A percentile compares a stretch with the other conserved stretches of the same genome.
phyloP scores from a whole-genome alignment of 23 tunicate genomes.

The Trididemnum miniatum region DNA sequence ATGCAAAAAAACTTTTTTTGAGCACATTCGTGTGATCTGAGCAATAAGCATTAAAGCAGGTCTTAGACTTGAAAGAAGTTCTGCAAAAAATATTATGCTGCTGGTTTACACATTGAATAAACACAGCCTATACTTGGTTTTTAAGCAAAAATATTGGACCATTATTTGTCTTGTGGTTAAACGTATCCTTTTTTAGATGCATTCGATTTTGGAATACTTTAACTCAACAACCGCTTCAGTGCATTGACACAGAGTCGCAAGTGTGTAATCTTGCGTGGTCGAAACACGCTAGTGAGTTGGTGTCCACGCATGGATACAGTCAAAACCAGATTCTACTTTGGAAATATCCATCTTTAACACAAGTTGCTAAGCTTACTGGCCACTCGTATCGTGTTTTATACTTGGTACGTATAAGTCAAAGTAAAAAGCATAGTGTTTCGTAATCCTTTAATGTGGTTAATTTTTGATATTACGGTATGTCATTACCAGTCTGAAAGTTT shows the following conservation, averaged over 20 bases:
- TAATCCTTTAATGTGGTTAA: too few relatives aligned
- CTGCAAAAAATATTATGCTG: background rate
- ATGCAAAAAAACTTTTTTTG: too few relatives aligned
- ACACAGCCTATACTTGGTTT: background rate
- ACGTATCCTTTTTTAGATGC: slow-evolving; percentile 32
- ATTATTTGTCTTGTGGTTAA: too few relatives aligned
- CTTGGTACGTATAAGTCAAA: slow-evolving; percentile 89
- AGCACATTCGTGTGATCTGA: too few relatives aligned
- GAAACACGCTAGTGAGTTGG: slow-evolving; percentile 94
- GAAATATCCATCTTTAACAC: slow-evolving; percentile 92
- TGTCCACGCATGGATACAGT: slow-evolving; percentile 98
- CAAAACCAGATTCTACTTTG: slow-evolving; percentile 96
- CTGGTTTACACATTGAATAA: background rate
- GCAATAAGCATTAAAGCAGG: too few relatives aligned
- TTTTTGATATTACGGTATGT: too few relatives aligned
- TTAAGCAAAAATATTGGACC: background rate
- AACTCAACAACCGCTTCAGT: slow-evolving; percentile 87
- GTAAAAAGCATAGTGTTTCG: too few relatives aligned
- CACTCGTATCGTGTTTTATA: slow-evolving; percentile 91
- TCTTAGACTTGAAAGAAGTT: too few relatives aligned
- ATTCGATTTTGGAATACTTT: slow-evolving; percentile 97
- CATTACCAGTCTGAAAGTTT: too few relatives aligned
- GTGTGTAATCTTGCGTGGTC: slow-evolving; percentile 99
- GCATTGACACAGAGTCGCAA: slow-evolving; percentile 95
- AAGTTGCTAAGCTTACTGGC: slow-evolving; percentile 96